Percentiles rank a stretch among this genome's conserved stretches.
Evolutionary conservation across 2,113 vertebrate species (phyloP).

Genomic region (Menura novaehollandiae): DNA sequence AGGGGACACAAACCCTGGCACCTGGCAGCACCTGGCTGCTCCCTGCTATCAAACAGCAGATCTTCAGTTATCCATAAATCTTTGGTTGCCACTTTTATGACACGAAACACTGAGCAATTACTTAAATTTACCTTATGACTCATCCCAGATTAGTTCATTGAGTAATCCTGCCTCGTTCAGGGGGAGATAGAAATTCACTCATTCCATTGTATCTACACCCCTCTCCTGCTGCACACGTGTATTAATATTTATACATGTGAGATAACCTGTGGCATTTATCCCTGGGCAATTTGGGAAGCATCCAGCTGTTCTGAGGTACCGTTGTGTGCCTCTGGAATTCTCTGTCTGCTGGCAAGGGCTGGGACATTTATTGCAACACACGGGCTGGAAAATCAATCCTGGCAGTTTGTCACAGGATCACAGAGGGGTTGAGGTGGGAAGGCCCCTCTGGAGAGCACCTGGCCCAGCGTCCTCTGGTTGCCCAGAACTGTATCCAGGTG

Average conservation of each 20-base stretch:
- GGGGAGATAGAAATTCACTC: neutral
- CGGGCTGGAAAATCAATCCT: neutral
- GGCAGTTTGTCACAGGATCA: neutral
- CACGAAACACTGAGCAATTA: neutral
- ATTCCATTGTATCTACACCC: neutral
- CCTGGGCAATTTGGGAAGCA: neutral
- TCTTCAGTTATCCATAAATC: slow-evolving; percentile 12
- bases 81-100: neutral
- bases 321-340: neutral
- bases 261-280: neutral
- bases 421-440: neutral
- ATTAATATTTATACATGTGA: neutral
- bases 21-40: neutral
- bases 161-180: neutral
- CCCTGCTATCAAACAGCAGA: neutral
- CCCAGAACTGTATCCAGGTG: neutral
- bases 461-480: neutral
- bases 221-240: neutral
- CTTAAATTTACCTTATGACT: slow-evolving; percentile 22
- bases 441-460: neutral
- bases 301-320: neutral
- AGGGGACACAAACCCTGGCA: neutral
- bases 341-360: neutral
- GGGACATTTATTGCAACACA: neutral
- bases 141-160: neutral